Evolutionary conservation across 2,888 invertebrate genomes (phyloP), one percentile per base, ranked within the genome.

Genomic region (Melipona bicolor): DNA sequence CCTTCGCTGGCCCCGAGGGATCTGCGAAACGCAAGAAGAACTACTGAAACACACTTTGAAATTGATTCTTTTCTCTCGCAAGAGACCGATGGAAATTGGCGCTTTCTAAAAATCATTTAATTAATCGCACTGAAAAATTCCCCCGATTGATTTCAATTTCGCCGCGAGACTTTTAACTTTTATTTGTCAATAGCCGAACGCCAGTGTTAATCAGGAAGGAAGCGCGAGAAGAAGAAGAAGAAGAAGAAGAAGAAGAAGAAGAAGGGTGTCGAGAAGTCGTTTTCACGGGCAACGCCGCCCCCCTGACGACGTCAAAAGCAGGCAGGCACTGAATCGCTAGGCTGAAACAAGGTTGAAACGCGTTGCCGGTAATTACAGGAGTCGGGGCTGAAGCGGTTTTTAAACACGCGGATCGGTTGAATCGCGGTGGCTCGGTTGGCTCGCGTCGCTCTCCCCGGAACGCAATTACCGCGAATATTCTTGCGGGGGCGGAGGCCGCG

Each of bases 391-490:
- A 59, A 65, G 71, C 65, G 49, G 81, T 76, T 81, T 72, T 71
- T 64, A 76, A 76, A 81, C 56, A 81, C 81, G 76, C 50, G 77
- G 49, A 76, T 81, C 75, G 61, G 71, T 49, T 56, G 67, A 83
- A 83, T 76, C 76, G 67, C 32, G 59, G 52, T 69, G 36, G 59
- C 21, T 43, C 5, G 56, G 56, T 59, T 59, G 56, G 56, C 69
- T 32, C 21, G 73, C 64, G 50, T 72, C 77, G 68, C 52, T 75
- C 72, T 77, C 81, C 43, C 43, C 36, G 43, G 59, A n/a, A 69
- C 81, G 81, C 81, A 83, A 83, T 83, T 83, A 83, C 83, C 83
- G 72, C 71, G 81, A 76, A 75, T 80, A 81, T 81, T 83, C 81
- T 81, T 77, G 56, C 69, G 59, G 36, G 32, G 17, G 61, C 9